Conservation (phyloP, 2,888 invertebrate species). For the Diachrysia chrysitis region DNA sequence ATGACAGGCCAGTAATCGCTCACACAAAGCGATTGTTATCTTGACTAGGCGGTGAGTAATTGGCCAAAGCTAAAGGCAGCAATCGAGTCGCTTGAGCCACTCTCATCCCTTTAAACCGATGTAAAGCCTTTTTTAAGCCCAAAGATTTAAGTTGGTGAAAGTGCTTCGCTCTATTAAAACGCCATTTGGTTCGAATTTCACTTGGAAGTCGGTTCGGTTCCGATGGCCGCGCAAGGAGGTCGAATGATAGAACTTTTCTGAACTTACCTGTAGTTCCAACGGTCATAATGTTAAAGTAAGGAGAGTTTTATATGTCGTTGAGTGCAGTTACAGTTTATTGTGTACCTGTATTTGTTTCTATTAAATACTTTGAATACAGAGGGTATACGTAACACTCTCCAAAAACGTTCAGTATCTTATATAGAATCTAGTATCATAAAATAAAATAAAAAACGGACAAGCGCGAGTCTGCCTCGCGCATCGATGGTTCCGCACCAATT, state of each 20-base stretch:
- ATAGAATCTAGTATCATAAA: no score
- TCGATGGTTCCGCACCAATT: no score
- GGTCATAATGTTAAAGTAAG: conserved; percentile 7
- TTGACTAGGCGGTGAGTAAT: conserved; percentile 83
- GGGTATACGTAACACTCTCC: no score
- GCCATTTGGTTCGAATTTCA: conserved; percentile 80
- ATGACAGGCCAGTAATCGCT: conserved; percentile 62
- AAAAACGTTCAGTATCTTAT: no score
- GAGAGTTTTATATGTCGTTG: not conserved
- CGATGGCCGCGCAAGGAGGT: conserved; percentile 56
- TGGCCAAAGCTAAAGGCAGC: conserved; percentile 84
- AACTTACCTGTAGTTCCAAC: conserved; percentile 17
- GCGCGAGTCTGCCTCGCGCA: no score
- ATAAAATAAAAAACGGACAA: no score
- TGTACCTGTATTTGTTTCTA: not conserved
- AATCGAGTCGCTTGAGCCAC: conserved; percentile 84
- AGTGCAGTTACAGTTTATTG: not conserved
- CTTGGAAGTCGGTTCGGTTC: conserved; percentile 61
- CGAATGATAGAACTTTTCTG: conserved; percentile 45
- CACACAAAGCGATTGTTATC: conserved; percentile 78
- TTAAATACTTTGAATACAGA: not conserved
- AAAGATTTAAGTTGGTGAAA: conserved; percentile 89
- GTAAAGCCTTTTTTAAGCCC: conserved; percentile 88
- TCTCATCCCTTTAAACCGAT: conserved; percentile 88
- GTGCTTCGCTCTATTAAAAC: conserved; percentile 87